These are phyloP conservation scores for Phylloscopus collybita DNA, from an alignment of 2,797 vertebrate species.

Conservation along the genomic window DNA sequence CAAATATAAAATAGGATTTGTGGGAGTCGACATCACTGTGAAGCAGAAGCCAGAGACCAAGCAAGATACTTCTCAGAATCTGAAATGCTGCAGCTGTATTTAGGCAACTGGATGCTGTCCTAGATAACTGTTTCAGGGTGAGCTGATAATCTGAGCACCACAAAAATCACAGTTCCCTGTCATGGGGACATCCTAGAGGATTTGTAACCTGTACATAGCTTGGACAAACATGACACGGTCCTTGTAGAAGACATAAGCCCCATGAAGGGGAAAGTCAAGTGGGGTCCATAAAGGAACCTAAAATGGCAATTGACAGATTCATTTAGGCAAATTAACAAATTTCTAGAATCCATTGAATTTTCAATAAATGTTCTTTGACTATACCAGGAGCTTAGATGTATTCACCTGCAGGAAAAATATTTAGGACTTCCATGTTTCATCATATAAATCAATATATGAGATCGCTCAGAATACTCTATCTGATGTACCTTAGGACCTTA, in stretches of 20 bases:
- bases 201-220: not conserved
- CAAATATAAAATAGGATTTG: not conserved
- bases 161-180: not conserved
- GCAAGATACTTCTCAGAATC: not conserved
- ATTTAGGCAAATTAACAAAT: not conserved
- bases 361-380: not conserved
- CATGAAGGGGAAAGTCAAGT: not conserved
- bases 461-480: not conserved
- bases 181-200: not conserved
- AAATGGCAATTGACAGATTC: not conserved
- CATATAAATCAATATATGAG: not conserved
- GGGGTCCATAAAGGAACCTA: not conserved
- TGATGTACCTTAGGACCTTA: not conserved
- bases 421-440: not conserved
- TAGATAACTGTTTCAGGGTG: not conserved
- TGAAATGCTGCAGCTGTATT: not conserved
- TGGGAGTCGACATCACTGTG: not conserved
- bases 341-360: not conserved
- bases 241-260: not conserved
- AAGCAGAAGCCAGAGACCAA: not conserved
- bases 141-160: not conserved
- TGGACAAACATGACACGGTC: not conserved
- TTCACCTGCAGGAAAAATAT: not conserved
- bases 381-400: not conserved
- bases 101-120: not conserved